These are phyloP conservation scores for Parapristionchus giblindavisi DNA, from an alignment of 2,888 invertebrate species.

Conservation along the genomic window DNA sequence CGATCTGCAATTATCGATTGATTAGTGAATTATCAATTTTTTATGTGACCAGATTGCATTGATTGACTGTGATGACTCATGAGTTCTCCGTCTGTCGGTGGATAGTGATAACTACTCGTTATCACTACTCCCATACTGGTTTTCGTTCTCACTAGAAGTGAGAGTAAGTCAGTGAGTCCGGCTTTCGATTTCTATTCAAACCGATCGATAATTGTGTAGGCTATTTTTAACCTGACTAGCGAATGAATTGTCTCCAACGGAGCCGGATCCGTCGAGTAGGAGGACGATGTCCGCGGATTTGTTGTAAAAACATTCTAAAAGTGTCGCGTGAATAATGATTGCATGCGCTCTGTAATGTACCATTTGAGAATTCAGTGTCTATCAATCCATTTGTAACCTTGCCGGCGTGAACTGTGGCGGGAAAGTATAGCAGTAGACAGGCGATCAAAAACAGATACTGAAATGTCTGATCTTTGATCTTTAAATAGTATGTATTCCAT, in stretches of 20 bases:
- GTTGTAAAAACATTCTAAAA: constrained; percentile 62
- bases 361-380: constrained; percentile 66
- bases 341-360: constrained; percentile 40
- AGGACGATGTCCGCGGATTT: constrained; percentile 70
- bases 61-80: constrained; percentile 42
- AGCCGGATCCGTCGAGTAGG: constrained; percentile 71
- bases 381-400: constrained; percentile 67
- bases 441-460: not conserved
- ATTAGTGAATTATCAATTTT: not conserved
- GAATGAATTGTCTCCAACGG: constrained; percentile 69
- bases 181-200: too few relatives aligned
- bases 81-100: too few relatives aligned
- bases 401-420: constrained; percentile 34
- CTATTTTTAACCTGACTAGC: constrained; percentile 47
- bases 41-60: constrained; percentile 40
- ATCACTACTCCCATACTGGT: too few relatives aligned
- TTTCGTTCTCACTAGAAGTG: too few relatives aligned
- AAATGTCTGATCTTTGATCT: too few relatives aligned
- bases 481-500: too few relatives aligned
- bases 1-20: constrained; percentile 44
- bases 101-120: too few relatives aligned
- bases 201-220: too few relatives aligned
- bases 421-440: not conserved
- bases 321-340: not conserved
- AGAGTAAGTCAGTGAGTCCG: too few relatives aligned